Base-by-base conservation (phyloP, 2,797 vertebrate species). In the Melanotaenia parkinsoni region DNA sequence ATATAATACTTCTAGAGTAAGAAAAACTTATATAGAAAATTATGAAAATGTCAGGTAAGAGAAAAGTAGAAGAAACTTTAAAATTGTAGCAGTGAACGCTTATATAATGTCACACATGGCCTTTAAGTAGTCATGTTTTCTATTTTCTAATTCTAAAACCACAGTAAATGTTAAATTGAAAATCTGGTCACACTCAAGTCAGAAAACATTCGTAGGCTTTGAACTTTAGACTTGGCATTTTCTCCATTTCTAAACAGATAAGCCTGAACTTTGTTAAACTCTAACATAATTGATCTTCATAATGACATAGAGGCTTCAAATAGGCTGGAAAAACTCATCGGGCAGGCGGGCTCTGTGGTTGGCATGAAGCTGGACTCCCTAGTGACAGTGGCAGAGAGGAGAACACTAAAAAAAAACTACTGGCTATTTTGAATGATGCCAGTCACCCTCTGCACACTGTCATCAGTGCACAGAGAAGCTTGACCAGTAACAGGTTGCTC, bases 151-250 rank as follows among this genome's bases (percentile, higher is more conserved):
- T 47, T 40, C 38, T 40, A 40, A 40, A 11, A 2, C 38, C 38
- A 4, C 13, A 40, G 4, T 20, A 7, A n/a, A 24, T 32, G 10
- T 1, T 50, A 63, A 20, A 51, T n/a, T 64, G n/a, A 14, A 0
- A 64, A 14, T 37, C 14, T 47, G n/a, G 22, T 47, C 12, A 8
- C 6, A 35, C 1, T 22, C 0, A 26, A 51, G 0, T 45, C 33
- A 53, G n/a, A 13, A 20, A 64, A 33, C 7, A 57, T 22, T 24
- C 14, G 14, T 22, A 35, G n/a, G 16, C 0, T 0, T 10, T 0
- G 26, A 0, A 54, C 22, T 5, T 40, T n/a, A 0, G 38, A n/a
- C 16, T 30, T 22, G 24, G 5, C 22, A 30, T 16, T 56, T 40
- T n/a, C 20, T n/a, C 7, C n/a, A 50, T 10, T 26, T 26, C 26